Conservation (phyloP, 2,888 invertebrate genomes). For the Synanthedon formicaeformis region DNA sequence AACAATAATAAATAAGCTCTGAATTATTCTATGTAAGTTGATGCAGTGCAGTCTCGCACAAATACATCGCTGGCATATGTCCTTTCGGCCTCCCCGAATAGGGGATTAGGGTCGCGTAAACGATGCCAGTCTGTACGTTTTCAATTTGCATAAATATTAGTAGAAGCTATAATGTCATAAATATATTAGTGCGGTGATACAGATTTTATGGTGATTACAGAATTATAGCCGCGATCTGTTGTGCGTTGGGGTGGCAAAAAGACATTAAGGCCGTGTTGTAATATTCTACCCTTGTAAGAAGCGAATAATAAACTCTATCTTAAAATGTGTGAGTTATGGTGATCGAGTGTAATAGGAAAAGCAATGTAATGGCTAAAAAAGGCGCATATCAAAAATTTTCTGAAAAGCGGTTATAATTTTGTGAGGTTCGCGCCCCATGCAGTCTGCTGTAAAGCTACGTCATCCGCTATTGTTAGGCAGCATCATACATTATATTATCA, state of each 20-base stretch:
- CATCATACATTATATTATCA: conserved; percentile 38
- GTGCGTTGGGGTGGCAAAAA: conserved; percentile 38
- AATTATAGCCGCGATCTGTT: conserved; percentile 39
- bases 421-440: conserved; percentile 29
- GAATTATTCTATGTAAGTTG: neutral
- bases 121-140: conserved; percentile 61
- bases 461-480: conserved; percentile 45
- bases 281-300: neutral
- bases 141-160: conserved; percentile 72
- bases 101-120: conserved; percentile 58
- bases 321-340: conserved; percentile 14
- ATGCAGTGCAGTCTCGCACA: neutral
- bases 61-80: conserved; percentile 36
- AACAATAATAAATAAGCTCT: neutral
- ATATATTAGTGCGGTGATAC: conserved; percentile 68
- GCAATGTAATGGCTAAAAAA: conserved; percentile 9
- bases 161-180: conserved; percentile 61
- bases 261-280: conserved; percentile 13
- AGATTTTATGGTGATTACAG: conserved; percentile 69
- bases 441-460: conserved; percentile 40
- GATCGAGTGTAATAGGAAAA: conserved; percentile 23
- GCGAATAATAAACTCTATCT: neutral
- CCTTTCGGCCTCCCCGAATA: conserved; percentile 27
- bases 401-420: conserved; percentile 25
- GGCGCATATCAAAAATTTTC: too few species aligned